phyloP scores from a whole-genome alignment of 2,797 vertebrate species.

The Onychomys arenicola region DNA sequence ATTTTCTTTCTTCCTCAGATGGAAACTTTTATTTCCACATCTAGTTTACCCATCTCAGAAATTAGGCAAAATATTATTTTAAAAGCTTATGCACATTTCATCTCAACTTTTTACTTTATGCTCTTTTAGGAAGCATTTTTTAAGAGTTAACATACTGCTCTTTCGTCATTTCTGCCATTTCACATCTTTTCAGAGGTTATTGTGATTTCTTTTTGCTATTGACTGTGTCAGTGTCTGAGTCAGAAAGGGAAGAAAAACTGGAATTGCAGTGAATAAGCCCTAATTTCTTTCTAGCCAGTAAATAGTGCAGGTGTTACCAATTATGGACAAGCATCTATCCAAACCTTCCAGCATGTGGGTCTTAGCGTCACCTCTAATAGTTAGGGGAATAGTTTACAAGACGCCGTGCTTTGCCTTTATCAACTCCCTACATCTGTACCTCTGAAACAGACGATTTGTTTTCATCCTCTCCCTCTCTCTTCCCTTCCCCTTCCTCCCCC shows the following conservation, averaged over 20 bases:
- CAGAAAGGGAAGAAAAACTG: slow-evolving; percentile 50
- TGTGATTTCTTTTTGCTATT: slow-evolving; percentile 53
- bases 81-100: slow-evolving; percentile 28
- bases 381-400: background rate
- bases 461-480: background rate
- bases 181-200: slow-evolving; percentile 34
- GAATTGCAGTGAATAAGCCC: slow-evolving; percentile 50
- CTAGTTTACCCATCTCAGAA: slow-evolving; percentile 51
- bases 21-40: slow-evolving; percentile 26
- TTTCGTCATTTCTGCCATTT: slow-evolving; percentile 62
- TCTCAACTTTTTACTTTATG: background rate
- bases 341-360: background rate
- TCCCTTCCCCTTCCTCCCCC: too few relatives aligned
- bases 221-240: slow-evolving; percentile 19
- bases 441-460: background rate
- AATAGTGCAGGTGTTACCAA: slow-evolving; percentile 1
- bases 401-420: background rate
- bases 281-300: slow-evolving; percentile 41
- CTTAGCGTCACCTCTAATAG: background rate
- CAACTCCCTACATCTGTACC: background rate
- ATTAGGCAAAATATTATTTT: slow-evolving; percentile 41
- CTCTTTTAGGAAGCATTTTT: slow-evolving; percentile 47
- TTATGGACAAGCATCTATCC: background rate
- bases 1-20: slow-evolving; percentile 32
- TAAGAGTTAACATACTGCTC: background rate